These are phyloP conservation scores for Charanyca ferruginea DNA, from an alignment of 2,888 invertebrate species.

Conservation along the genomic window DNA sequence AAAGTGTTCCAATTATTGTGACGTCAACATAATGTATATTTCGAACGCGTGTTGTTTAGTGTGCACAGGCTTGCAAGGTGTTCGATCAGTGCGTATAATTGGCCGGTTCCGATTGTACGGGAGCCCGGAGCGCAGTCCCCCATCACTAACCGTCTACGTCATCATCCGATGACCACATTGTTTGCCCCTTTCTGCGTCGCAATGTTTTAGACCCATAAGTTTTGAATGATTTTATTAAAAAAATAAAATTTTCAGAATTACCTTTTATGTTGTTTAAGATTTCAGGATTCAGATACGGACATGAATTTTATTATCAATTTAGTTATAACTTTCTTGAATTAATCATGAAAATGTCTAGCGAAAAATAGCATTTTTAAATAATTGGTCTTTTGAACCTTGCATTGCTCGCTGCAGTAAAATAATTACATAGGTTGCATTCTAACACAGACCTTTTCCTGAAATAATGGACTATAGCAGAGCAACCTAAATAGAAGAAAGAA, in stretches of 20 bases:
- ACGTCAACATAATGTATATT: conserved; percentile 33
- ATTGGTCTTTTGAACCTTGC: neutral
- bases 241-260: neutral
- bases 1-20: conserved; percentile 22
- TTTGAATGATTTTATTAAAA: neutral
- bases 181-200: conserved; percentile 52
- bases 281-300: neutral
- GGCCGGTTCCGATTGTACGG: conserved; percentile 83
- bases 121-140: conserved; percentile 60
- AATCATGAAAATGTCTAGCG: neutral
- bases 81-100: conserved; percentile 83
- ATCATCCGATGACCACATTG: conserved; percentile 62
- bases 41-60: conserved; percentile 48
- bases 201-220: conserved; percentile 18
- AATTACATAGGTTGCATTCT: too few relatives aligned
- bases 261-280: neutral
- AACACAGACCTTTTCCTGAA: too few relatives aligned
- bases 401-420: neutral
- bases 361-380: neutral
- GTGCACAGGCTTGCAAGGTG: conserved; percentile 80
- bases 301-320: neutral
- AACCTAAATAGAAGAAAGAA: conserved; percentile 8
- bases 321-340: neutral
- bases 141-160: conserved; percentile 53
- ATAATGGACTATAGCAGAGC: neutral